Percentiles rank a stretch among this genome's conserved stretches.
phyloP scores from a whole-genome alignment of 2,888 invertebrate species.

The Campoletis raptor region DNA sequence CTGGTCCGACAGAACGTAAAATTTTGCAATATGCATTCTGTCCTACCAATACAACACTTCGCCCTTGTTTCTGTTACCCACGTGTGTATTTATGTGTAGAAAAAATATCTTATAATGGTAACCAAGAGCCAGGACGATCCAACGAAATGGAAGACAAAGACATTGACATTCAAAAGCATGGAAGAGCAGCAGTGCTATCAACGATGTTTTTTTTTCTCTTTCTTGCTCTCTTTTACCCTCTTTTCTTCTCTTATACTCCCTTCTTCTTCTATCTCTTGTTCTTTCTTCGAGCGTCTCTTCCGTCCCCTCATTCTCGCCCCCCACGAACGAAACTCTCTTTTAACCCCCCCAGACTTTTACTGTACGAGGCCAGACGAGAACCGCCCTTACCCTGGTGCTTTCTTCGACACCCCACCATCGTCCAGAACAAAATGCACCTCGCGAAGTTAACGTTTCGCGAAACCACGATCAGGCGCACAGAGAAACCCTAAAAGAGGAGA shows the following conservation, averaged over 20 bases:
- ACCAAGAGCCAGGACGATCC: slow-evolving; percentile 52
- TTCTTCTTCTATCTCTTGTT: not conserved
- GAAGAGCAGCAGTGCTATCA: slow-evolving; percentile 48
- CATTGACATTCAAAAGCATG: slow-evolving; percentile 83
- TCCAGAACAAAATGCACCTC: slow-evolving; percentile 61
- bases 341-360: slow-evolving; percentile 72
- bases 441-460: slow-evolving; percentile 50
- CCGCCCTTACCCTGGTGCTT: slow-evolving; percentile 69
- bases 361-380: slow-evolving; percentile 75
- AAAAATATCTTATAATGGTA: slow-evolving; percentile 28
- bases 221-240: not conserved
- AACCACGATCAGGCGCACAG: not conserved
- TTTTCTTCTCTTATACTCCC: slow-evolving; percentile 4
- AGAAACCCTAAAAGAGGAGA: slow-evolving; percentile 56
- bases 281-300: slow-evolving; percentile 19
- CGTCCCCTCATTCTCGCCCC: slow-evolving; percentile 30
- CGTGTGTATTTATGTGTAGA: not conserved
- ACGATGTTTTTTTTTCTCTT: slow-evolving; percentile 23
- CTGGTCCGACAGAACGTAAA: slow-evolving; percentile 38
- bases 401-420: slow-evolving; percentile 52
- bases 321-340: slow-evolving; percentile 28
- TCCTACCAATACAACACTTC: slow-evolving; percentile 15
- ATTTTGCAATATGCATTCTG: slow-evolving; percentile 60
- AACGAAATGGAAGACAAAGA: slow-evolving; percentile 77
- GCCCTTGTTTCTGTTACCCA: not conserved